A percentile compares a stretch with the other conserved stretches of the same genome.
These are phyloP conservation scores for Hucho hucho DNA, from an alignment of 2,113 vertebrate genomes.

Conservation along the genomic window DNA sequence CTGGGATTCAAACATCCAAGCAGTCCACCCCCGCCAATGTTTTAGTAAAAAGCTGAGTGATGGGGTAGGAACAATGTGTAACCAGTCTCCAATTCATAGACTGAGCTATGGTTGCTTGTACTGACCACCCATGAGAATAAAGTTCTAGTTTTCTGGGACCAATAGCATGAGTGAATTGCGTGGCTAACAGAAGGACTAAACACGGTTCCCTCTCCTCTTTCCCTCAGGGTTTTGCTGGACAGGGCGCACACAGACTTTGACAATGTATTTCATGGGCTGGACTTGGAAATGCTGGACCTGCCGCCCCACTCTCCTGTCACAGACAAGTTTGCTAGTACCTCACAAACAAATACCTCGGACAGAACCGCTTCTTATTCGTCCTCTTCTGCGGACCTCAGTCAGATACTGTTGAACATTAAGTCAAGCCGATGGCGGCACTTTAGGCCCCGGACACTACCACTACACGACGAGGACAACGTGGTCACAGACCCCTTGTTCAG, in stretches of 20 bases:
- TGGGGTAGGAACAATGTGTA: too few relatives aligned
- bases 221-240: constrained; percentile 87
- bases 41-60: too few relatives aligned
- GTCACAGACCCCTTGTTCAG: constrained; percentile 69
- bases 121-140: too few relatives aligned
- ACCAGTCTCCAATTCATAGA: too few relatives aligned
- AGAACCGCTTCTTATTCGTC: constrained; percentile 64
- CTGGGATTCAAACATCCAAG: too few relatives aligned
- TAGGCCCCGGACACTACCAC: constrained; percentile 95
- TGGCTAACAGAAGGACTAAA: background rate
- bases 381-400: constrained; percentile 89
- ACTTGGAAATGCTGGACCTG: constrained; percentile 82
- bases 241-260: constrained; percentile 87
- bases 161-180: too few relatives aligned
- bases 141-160: too few relatives aligned
- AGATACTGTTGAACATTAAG: constrained; percentile 96
- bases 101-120: too few relatives aligned
- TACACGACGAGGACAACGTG: constrained; percentile 77
- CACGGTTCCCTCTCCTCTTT: constrained; percentile 2
- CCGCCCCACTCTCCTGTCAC: constrained; percentile 71
- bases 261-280: constrained; percentile 82
- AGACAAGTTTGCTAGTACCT: constrained; percentile 84
- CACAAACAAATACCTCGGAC: constrained; percentile 95
- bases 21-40: too few relatives aligned
- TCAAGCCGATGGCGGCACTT: constrained; percentile 98